phyloP scores from a whole-genome alignment of 2,888 invertebrate species.

The Linnaemya tessellans region DNA sequence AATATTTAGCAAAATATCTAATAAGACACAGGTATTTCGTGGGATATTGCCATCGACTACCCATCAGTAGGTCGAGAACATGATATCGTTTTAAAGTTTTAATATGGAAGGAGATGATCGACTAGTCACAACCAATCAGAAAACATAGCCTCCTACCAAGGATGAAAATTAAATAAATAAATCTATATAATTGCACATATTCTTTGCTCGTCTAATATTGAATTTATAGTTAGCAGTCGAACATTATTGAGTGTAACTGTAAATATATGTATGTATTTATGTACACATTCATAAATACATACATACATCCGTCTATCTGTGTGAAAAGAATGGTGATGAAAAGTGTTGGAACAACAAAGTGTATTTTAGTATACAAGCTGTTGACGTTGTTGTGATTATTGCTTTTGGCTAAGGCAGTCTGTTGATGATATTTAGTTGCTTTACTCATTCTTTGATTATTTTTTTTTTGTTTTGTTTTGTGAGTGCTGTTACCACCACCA shows the following conservation, averaged over 20 bases:
- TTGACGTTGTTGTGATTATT: slow-evolving; percentile 45
- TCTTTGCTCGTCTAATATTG: too few species aligned
- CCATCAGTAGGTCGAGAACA: too few species aligned
- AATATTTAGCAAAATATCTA: too few species aligned
- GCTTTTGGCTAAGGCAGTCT: slow-evolving; percentile 46
- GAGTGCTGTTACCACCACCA: slow-evolving; percentile 68
- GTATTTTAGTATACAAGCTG: slow-evolving; percentile 53
- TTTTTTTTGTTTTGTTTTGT: slow-evolving; percentile 11
- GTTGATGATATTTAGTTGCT: slow-evolving; percentile 38
- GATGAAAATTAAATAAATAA: too few species aligned
- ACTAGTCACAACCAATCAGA: not conserved
- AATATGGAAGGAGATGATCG: too few species aligned
- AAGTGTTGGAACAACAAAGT: slow-evolving; percentile 30
- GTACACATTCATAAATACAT: not conserved
- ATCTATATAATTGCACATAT: too few species aligned
- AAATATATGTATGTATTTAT: not conserved
- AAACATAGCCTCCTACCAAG: too few species aligned
- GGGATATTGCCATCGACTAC: too few species aligned
- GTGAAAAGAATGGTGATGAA: slow-evolving; percentile 27
- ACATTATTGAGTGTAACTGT: slow-evolving; percentile 41
- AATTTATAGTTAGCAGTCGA: not conserved
- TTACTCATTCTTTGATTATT: not conserved
- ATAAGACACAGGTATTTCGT: too few species aligned
- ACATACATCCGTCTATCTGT: slow-evolving; percentile 9
- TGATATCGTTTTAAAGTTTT: too few species aligned